A percentile compares a stretch with the other conserved stretches of the same genome.
Conservation (phyloP, 2,113 vertebrate genomes). For the Athene cunicularia region DNA sequence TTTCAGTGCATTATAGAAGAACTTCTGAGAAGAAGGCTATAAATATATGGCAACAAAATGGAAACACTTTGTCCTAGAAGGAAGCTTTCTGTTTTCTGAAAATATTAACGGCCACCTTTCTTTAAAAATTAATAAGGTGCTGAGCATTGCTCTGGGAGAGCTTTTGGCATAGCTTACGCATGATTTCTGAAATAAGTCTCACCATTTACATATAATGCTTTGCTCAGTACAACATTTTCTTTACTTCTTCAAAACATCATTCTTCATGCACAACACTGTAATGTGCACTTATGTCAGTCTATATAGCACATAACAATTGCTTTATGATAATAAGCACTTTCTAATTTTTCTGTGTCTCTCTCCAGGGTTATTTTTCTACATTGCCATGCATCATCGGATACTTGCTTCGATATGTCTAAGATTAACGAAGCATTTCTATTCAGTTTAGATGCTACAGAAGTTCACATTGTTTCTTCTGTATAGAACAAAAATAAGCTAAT, state of each 20-base stretch:
- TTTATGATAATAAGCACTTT: not conserved
- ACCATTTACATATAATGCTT: not conserved
- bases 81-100: slow-evolving; percentile 11
- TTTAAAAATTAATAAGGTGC: slow-evolving; percentile 2
- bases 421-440: slow-evolving; percentile 46
- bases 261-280: not conserved
- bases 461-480: not conserved
- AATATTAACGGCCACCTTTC: not conserved
- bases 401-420: not conserved
- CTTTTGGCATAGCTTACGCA: not conserved
- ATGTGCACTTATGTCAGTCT: not conserved
- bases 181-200: slow-evolving; percentile 9
- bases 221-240: not conserved
- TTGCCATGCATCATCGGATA: not conserved
- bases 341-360: not conserved
- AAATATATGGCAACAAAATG: not conserved
- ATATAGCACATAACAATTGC: not conserved
- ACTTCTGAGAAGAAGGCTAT: not conserved
- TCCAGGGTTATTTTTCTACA: not conserved
- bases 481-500: not conserved
- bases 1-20: not conserved
- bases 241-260: not conserved
- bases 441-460: not conserved
- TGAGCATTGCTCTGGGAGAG: not conserved
- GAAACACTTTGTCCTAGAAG: not conserved